These are phyloP conservation scores for Lapara coniferarum DNA, from an alignment of 2,888 invertebrate species.

Conservation along the genomic window DNA sequence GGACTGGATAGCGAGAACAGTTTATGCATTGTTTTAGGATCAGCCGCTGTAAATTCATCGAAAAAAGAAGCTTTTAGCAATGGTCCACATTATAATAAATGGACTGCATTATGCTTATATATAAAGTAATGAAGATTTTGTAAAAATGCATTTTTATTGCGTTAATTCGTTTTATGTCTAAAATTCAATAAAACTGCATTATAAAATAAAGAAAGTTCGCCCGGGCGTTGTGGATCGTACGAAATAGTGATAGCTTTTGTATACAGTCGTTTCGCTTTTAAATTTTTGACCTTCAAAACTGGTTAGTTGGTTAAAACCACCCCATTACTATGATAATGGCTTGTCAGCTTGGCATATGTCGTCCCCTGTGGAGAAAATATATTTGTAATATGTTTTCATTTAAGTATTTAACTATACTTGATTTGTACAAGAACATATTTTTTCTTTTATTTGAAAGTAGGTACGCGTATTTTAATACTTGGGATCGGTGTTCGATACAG, in stretches of 20 bases:
- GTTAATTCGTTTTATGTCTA: background rate
- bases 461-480: too few relatives aligned
- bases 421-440: background rate
- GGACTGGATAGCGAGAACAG: too few relatives aligned
- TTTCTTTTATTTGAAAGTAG: background rate
- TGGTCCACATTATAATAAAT: too few relatives aligned
- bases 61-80: too few relatives aligned
- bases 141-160: too few relatives aligned
- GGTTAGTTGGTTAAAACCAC: constrained; percentile 58
- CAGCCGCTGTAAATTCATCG: too few relatives aligned
- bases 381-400: constrained; percentile 7
- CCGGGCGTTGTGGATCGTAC: background rate
- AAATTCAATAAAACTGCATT: too few relatives aligned
- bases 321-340: constrained; percentile 74
- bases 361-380: constrained; percentile 6
- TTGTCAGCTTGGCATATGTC: constrained; percentile 44
- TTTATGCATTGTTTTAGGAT: too few relatives aligned
- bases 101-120: too few relatives aligned
- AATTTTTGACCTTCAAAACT: constrained; percentile 46
- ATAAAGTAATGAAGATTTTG: too few relatives aligned
- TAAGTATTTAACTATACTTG: background rate
- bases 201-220: background rate
- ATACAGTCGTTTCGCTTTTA: constrained; percentile 37
- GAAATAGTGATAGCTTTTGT: constrained; percentile 25
- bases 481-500: too few relatives aligned